Evolutionary conservation across 1,140 invertebrate genomes (phyloP), one percentile per base, ranked within the genome.

Genomic region (Littorina saxatilis): DNA sequence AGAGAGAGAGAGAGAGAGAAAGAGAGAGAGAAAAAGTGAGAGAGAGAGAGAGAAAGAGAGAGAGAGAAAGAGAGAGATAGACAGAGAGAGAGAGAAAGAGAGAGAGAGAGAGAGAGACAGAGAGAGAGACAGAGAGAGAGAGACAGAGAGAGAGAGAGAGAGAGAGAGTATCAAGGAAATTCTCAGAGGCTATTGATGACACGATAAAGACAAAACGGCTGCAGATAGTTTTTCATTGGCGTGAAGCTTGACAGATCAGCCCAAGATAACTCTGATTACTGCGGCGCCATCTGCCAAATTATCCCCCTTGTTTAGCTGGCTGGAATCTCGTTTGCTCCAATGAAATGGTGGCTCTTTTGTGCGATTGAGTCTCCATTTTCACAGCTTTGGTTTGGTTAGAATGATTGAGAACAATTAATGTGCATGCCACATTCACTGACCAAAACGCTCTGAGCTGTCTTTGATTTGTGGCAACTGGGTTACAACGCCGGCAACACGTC

Each of bases 271-370:
- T 32, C 66, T 35, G 35, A 68, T 68, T 29, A 68, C 66, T 13
- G 66, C 66, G 35, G 66, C 66, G 66, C 66, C 66, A 68, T 68
- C 66, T 68, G 66, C 35, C 66, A 68, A 35, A 68, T 68, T 68
- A 68, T 68, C 66, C 32, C 29, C 35, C 66, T 68, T 68, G 4
- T 23, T 58, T 7, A 47, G 5, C 43, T 17, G 5, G 43, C 43
- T 47, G 17, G 43, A 47, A 47, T 47, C 43, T 47, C 43, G 17
- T 47, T 47, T 47, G 43, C 43, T 47, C n/a, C n/a, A n/a, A n/a
- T n/a, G n/a, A n/a, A n/a, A n/a, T n/a, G n/a, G n/a, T n/a, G n/a
- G n/a, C n/a, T n/a, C n/a, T n/a, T n/a, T n/a, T n/a, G n/a, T n/a
- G n/a, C n/a, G n/a, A n/a, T n/a, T n/a, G n/a, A n/a, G n/a, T n/a